phyloP scores from a whole-genome alignment of 2,888 invertebrate species.

The Hemicrepidius hirtus region DNA sequence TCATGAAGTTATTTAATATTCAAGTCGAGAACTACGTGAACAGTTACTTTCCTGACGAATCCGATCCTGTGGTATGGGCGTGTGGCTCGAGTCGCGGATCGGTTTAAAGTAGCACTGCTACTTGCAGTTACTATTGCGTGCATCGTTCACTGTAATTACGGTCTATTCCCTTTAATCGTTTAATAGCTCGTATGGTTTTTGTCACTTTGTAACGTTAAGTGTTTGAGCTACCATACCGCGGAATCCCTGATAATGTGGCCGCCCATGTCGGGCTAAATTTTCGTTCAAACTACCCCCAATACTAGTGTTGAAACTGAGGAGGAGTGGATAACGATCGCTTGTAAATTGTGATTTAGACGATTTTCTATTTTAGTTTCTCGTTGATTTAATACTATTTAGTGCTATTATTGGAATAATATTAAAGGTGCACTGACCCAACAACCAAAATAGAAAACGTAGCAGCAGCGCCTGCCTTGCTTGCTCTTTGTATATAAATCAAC shows the following conservation, averaged over 20 bases:
- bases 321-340: not conserved
- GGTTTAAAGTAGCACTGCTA: slow-evolving; percentile 63
- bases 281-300: not conserved
- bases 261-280: slow-evolving; percentile 28
- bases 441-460: not conserved
- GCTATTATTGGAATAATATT: slow-evolving; percentile 8
- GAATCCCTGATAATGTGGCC: slow-evolving; percentile 41
- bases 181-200: slow-evolving; percentile 60
- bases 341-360: not conserved
- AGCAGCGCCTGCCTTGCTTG: too few relatives aligned
- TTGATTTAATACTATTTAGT: not conserved
- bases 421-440: slow-evolving; percentile 9
- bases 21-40: slow-evolving; percentile 28
- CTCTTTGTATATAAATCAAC: too few relatives aligned
- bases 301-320: not conserved
- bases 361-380: not conserved
- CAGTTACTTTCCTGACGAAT: slow-evolving; percentile 50
- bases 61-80: slow-evolving; percentile 63
- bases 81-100: slow-evolving; percentile 61
- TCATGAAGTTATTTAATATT: slow-evolving; percentile 38
- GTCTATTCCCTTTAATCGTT: slow-evolving; percentile 60
- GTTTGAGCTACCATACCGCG: slow-evolving; percentile 50
- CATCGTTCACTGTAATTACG: slow-evolving; percentile 59
- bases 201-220: slow-evolving; percentile 58
- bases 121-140: slow-evolving; percentile 61